Conservation (phyloP, 2,113 vertebrate genomes). For the Microtus ochrogaster region DNA sequence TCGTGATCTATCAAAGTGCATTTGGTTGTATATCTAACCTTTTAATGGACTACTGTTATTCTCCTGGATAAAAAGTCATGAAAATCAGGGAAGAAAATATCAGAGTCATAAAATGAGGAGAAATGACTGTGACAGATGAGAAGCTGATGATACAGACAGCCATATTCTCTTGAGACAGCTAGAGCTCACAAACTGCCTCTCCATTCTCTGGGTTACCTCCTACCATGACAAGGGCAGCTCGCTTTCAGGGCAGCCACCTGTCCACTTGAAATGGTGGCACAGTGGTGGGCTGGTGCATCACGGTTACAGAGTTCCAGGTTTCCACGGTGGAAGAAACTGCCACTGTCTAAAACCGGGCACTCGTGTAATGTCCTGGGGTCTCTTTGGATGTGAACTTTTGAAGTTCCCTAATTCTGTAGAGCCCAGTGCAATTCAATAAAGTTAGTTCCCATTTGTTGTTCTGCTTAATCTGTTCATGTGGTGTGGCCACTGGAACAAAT, state of each 20-base stretch:
- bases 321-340: not conserved
- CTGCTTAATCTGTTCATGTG: not conserved
- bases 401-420: not conserved
- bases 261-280: not conserved
- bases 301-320: not conserved
- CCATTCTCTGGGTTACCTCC: not conserved
- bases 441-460: not conserved
- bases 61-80: not conserved
- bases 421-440: not conserved
- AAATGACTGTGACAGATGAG: not conserved
- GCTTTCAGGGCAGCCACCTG: not conserved
- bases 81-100: not conserved
- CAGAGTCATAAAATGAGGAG: not conserved
- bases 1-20: not conserved
- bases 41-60: not conserved
- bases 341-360: not conserved
- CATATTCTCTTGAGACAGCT: not conserved
- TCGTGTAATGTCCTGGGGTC: not conserved
- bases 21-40: not conserved
- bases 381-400: not conserved
- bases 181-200: not conserved
- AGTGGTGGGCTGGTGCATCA: not conserved
- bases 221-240: not conserved
- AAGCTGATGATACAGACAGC: not conserved
- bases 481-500: not conserved